phyloP scores from a whole-genome alignment of 2,888 invertebrate genomes.

The Liodrosophila aerea region DNA sequence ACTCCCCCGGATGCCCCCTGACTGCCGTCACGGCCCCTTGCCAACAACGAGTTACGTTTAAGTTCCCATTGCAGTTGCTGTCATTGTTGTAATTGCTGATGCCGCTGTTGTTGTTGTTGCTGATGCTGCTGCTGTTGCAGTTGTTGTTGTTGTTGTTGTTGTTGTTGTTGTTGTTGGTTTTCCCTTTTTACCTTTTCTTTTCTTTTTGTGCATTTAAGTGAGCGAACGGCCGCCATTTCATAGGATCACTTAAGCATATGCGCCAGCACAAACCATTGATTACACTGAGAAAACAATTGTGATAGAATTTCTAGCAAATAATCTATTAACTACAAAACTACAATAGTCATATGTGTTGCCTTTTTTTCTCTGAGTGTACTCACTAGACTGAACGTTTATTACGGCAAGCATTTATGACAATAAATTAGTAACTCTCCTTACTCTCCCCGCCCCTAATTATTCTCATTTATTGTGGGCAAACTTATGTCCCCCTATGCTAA shows the following conservation, averaged over 20 bases:
- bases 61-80: slow-evolving; percentile 18
- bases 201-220: slow-evolving; percentile 51
- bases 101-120: slow-evolving; percentile 6
- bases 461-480: too few species aligned
- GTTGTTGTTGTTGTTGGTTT: slow-evolving; percentile 11
- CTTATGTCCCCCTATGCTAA: too few species aligned
- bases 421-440: too few species aligned
- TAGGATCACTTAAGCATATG: slow-evolving; percentile 55
- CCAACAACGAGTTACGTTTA: slow-evolving; percentile 11
- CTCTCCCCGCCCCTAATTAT: too few species aligned
- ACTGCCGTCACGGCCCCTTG: neutral
- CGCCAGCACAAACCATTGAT: slow-evolving; percentile 22
- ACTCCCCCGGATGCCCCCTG: slow-evolving; percentile 2
- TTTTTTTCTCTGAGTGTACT: too few species aligned
- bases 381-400: too few species aligned
- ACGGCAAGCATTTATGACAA: too few species aligned
- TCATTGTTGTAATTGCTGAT: slow-evolving; percentile 1
- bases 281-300: neutral
- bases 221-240: slow-evolving; percentile 46
- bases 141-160: slow-evolving; percentile 14
- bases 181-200: slow-evolving; percentile 26
- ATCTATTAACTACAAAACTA: too few species aligned
- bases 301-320: too few species aligned
- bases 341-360: too few species aligned
- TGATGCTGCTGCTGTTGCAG: slow-evolving; percentile 1